These are phyloP conservation scores for Xenopus borealis DNA, from an alignment of 2,113 vertebrate species.

Conservation along the genomic window DNA sequence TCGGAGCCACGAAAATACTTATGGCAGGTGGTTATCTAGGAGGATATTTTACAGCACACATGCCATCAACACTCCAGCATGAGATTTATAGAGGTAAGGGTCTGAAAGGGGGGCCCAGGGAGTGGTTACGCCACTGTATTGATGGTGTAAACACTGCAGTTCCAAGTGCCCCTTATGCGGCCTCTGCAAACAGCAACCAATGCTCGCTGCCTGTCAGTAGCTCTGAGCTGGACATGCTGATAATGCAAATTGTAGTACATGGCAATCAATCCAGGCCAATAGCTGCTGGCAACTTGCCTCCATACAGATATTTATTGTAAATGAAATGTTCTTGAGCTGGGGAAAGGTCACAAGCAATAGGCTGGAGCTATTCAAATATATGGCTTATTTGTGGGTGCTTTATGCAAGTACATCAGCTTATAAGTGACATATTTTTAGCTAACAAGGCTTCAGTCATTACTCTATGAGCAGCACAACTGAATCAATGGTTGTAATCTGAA, in stretches of 20 bases:
- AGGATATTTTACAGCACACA: no score
- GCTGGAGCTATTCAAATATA: neutral
- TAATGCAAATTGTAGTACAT: slow-evolving; percentile 7
- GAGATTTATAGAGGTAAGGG: no score
- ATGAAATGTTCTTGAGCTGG: slow-evolving; percentile 9
- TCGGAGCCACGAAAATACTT: no score
- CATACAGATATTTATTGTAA: slow-evolving; percentile 1
- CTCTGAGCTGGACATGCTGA: slow-evolving; percentile 7
- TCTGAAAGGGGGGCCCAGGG: no score
- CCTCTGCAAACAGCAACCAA: neutral
- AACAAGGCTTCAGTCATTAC: neutral
- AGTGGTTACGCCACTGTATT: no score
- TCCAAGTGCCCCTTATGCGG: neutral
- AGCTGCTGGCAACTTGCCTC: neutral
- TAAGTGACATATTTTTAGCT: neutral
- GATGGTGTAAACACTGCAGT: neutral
- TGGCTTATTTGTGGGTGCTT: neutral
- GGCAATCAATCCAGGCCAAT: slow-evolving; percentile 16
- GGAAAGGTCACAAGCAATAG: neutral
- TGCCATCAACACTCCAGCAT: no score
- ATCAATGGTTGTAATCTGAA: no score
- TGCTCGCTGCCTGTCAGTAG: neutral
- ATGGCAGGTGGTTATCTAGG: no score
- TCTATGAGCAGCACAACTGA: neutral
- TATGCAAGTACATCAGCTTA: neutral